Conservation (phyloP, 2,888 invertebrate species). For the Drosophila phalerata region DNA sequence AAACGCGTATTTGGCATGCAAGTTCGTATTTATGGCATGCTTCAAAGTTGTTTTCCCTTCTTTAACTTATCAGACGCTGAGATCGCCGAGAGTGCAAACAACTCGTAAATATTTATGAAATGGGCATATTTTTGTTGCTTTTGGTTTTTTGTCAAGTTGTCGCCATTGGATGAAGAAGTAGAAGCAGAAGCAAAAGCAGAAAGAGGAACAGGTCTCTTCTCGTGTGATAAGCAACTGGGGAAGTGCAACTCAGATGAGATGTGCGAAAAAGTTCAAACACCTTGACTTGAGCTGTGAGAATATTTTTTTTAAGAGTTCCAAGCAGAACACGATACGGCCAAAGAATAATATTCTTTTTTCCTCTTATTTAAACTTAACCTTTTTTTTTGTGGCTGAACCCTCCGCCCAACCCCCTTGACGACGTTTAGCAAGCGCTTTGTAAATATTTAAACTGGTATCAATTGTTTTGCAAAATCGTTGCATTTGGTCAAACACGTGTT, state of each 20-base stretch:
- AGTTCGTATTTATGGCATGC: constrained; percentile 70
- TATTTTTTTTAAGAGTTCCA: constrained; percentile 8
- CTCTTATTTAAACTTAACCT: constrained; percentile 61
- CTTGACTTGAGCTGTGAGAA: constrained; percentile 47
- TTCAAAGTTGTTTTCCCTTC: constrained; percentile 72
- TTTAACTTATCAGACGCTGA: constrained; percentile 59
- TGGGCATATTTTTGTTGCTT: constrained; percentile 43
- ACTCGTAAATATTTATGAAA: constrained; percentile 75
- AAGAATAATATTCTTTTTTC: constrained; percentile 22
- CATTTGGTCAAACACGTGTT: constrained; percentile 84
- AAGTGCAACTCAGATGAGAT: constrained; percentile 31
- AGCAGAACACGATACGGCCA: constrained; percentile 4
- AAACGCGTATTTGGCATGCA: constrained; percentile 11
- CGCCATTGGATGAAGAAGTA: background rate
- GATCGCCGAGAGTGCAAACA: constrained; percentile 54
- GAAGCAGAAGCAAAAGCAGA: constrained; percentile 45
- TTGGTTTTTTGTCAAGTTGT: constrained; percentile 16
- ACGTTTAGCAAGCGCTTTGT: constrained; percentile 69
- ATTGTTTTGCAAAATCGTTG: constrained; percentile 80
- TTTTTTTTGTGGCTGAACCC: constrained; percentile 7
- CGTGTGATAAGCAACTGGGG: constrained; percentile 33
- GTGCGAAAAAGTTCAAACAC: constrained; percentile 67
- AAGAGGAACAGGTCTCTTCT: constrained; percentile 51
- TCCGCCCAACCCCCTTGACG: constrained; percentile 47
- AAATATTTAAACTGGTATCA: constrained; percentile 77